Evolutionary conservation across 1,140 invertebrate genomes (phyloP).

Genomic region (Ectropis grisescens): DNA sequence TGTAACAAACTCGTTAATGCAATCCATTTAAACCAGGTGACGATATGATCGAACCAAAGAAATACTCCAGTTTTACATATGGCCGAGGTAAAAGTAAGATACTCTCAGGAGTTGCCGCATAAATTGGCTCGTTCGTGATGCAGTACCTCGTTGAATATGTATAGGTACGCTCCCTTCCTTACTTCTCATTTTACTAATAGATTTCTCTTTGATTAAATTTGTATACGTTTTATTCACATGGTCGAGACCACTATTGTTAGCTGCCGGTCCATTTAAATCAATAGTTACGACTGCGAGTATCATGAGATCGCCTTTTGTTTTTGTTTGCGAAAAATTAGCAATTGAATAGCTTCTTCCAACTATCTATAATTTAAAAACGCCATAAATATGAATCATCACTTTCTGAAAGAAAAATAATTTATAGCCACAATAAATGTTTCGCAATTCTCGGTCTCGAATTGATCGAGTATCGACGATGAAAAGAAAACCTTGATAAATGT

Average conservation of each 20-base stretch:
- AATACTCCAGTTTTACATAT: constrained; percentile 66
- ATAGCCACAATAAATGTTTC: too few species aligned
- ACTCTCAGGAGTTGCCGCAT: constrained; percentile 57
- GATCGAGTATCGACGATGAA: too few species aligned
- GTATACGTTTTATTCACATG: constrained; percentile 68
- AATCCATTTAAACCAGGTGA: constrained; percentile 32
- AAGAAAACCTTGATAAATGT: too few species aligned
- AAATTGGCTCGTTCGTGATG: constrained; percentile 67
- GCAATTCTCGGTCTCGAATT: too few species aligned
- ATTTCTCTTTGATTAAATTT: constrained; percentile 70
- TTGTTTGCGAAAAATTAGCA: too few species aligned
- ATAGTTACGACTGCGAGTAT: constrained; percentile 21
- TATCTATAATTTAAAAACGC: too few species aligned
- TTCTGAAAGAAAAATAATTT: too few species aligned
- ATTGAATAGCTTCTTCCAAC: too few species aligned
- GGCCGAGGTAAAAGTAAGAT: constrained; percentile 57
- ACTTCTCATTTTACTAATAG: constrained; percentile 70
- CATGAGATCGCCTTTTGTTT: too few species aligned
- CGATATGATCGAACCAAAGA: constrained; percentile 57
- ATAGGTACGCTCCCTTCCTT: constrained; percentile 66
- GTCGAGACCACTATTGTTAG: constrained; percentile 53
- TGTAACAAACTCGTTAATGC: too few species aligned
- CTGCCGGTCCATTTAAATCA: constrained; percentile 48
- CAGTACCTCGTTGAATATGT: constrained; percentile 68
- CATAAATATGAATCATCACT: too few species aligned